Evolutionary conservation across 2,888 invertebrate species (phyloP), one percentile per base, ranked within the genome.

Genomic region (Polymixis lichenea): DNA sequence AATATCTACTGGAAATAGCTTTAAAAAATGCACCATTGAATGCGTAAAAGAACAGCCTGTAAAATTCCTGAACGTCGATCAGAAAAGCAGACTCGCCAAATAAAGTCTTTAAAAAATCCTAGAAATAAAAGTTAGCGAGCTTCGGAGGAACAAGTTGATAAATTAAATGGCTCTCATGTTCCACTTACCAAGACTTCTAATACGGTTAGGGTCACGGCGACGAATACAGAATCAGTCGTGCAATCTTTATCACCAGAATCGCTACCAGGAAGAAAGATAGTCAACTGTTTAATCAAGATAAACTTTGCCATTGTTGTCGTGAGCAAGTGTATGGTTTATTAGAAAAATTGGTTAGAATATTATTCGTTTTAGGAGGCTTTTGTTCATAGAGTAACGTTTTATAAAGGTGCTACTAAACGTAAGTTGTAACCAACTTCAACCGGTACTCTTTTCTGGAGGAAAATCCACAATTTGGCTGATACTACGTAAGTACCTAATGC

Each of bases 151-250:
- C 80, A 84, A 86, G 78, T 88, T 85, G 80, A 80, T 85, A 88
- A 88, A 87, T 89, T 82, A 86, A 86, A 87, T 58, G 84, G 77
- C 88, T 89, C 87, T 88, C 89, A 90, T 90, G 89, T 87, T 88
- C 87, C 75, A 89, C 76, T 90, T 88, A 88, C 81, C 66, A 69
- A 76, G 79, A 77, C 74, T 80, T 88, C 89, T 89, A 88, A 88
- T 88, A 88, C 89, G 89, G 88, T 89, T 89, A 85, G 88, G 89
- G 86, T 88, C 85, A 90, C 61, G 53, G 75, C 75, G 80, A 87
- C 87, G 87, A 86, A 80, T 68, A 87, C 86, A 80, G 88, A 91
- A 93, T 92, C 91, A 89, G 92, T 93, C 93, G 93, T 93, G 94
- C 92, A 89, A 89, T 78, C 89, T 89, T 90, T 93, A 93, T 92